phyloP scores from a whole-genome alignment of 2,113 vertebrate genomes.

The Pachypanchax playfairii region DNA sequence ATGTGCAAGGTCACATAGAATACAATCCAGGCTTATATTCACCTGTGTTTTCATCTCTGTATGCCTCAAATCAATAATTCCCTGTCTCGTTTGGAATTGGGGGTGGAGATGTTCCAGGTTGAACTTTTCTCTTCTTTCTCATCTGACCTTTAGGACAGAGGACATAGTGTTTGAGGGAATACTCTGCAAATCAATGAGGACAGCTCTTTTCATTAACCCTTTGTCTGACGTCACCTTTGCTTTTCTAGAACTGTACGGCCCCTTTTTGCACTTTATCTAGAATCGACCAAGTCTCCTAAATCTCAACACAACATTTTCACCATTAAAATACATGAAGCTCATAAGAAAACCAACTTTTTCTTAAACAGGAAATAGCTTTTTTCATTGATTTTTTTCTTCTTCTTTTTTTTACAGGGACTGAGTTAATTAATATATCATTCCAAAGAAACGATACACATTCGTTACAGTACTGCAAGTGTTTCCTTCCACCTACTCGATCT shows the following conservation, averaged over 20 bases:
- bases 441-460: conserved; percentile 2
- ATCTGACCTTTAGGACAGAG: conserved; percentile 66
- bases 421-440: not conserved
- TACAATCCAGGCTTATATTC: conserved; percentile 4
- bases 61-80: conserved; percentile 55
- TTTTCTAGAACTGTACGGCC: not conserved
- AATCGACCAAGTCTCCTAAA: not conserved
- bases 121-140: conserved; percentile 52
- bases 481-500: conserved; percentile 24
- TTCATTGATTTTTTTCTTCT: no score
- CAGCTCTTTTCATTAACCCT: conserved; percentile 56
- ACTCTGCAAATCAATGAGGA: conserved; percentile 58
- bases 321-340: no score
- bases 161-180: conserved; percentile 63
- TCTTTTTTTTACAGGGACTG: no score
- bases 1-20: conserved; percentile 1
- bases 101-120: conserved; percentile 26
- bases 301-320: not conserved
- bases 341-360: no score
- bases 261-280: not conserved
- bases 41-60: conserved; percentile 15
- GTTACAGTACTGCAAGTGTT: conserved; percentile 18
- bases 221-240: conserved; percentile 5
- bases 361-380: no score
- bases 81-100: conserved; percentile 36